Conservation (phyloP, 1,140 invertebrate species). For the Dryas iulia region DNA sequence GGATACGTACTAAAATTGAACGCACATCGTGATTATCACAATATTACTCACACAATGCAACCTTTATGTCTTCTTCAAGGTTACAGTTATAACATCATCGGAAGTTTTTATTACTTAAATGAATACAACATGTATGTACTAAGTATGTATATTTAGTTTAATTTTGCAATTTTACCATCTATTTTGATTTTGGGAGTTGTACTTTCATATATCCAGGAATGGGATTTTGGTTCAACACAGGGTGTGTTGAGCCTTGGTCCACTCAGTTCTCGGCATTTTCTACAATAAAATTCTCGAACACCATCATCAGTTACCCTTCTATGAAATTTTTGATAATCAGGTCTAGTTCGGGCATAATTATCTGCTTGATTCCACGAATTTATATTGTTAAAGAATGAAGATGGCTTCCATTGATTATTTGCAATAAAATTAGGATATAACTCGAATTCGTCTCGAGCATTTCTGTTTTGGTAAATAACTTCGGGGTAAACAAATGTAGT, state of each 20-base stretch:
- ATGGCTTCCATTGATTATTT: constrained; percentile 64
- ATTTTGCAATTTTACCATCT: constrained; percentile 74
- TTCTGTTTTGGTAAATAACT: constrained; percentile 43
- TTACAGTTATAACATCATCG: constrained; percentile 51
- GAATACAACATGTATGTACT: background rate
- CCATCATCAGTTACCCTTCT: constrained; percentile 57
- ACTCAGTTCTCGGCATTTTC: constrained; percentile 61
- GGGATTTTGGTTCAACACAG: constrained; percentile 44
- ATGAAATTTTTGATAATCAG: constrained; percentile 42
- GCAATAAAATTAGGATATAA: constrained; percentile 55
- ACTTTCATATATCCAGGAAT: constrained; percentile 48
- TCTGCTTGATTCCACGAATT: constrained; percentile 57
- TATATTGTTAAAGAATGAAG: constrained; percentile 61
- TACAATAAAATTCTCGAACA: constrained; percentile 67
- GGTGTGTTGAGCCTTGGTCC: constrained; percentile 38
- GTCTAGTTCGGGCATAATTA: constrained; percentile 39
- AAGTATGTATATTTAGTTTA: constrained; percentile 41
- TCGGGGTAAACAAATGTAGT: constrained; percentile 37
- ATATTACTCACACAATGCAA: constrained; percentile 22
- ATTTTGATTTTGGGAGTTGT: constrained; percentile 68
- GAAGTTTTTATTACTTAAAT: constrained; percentile 43
- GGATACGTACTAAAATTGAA: constrained; percentile 2
- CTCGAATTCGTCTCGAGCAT: constrained; percentile 61
- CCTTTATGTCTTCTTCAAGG: constrained; percentile 47
- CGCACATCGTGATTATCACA: background rate